Base-by-base conservation (phyloP, 2,888 invertebrate species). In the Pomacea canaliculata region DNA sequence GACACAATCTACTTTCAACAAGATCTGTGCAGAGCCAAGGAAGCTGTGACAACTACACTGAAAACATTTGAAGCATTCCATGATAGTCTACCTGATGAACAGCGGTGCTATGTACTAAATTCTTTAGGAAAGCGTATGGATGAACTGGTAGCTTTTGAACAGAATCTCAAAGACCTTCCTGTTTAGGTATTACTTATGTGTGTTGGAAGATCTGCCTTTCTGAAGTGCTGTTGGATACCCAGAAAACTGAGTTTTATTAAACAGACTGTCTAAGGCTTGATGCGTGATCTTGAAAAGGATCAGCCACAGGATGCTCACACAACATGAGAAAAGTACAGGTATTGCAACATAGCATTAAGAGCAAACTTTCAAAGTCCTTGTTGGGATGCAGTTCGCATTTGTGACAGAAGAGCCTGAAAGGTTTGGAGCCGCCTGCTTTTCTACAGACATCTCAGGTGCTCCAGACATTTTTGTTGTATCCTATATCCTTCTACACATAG, bases 131-230 rank as follows among this genome's bases (percentile, higher is more conserved):
- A 87, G 12, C 82, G 85, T 79, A 88, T 88, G 87, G 85, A 86
- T 72, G 87, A 88, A 77, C 80, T 88, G 13, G 85, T 84, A 75
- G 87, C 87, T 62, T 87, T 88, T 70, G 78, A 85, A 66, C 75
- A 78, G 48, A 83, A 85, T n/a, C 80, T 88, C 37, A 84, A 86
- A 76, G 86, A 88, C n/a, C 82, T 93, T 89, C 77, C 93, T 92
- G 83, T 92, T 91, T 83, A 93, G 19, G 2, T 12, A 63, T 12
- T 63, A 7, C 63, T 63, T 56, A 16, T 7, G 8, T 8, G 10
- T 65, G 12, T 27, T 16, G 12, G 16, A 65, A 27, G 23, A 65
- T 19, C 65, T 27, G 18, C 2, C 23, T 65, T 65, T 65, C 19
- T 16, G 1, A 7, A 27, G 65, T 12, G 65, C 27, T 9, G 65